Evolutionary conservation across 2,797 vertebrate species (phyloP).

Genomic region (Sarcophilus harrisii): DNA sequence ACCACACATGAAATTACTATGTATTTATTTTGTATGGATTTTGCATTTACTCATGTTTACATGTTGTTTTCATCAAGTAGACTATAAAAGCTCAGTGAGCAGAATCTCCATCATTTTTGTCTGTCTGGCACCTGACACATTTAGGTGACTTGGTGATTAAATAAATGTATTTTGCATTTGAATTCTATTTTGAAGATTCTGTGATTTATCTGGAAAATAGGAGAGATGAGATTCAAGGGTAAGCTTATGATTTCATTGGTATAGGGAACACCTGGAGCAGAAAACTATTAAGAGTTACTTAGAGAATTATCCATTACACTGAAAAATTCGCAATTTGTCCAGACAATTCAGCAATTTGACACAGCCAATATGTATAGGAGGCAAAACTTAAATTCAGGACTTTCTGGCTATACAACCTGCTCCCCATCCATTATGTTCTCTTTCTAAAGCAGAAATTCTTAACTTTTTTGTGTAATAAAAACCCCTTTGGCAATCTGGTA

Average conservation of each 20-base stretch:
- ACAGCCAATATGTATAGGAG: neutral
- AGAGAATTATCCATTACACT: neutral
- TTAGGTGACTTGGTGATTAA: neutral
- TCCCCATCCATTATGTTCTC: neutral
- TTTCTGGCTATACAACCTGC: neutral
- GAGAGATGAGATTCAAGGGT: neutral
- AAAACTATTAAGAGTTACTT: neutral
- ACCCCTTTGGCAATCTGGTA: neutral
- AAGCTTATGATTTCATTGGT: neutral
- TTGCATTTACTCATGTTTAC: neutral
- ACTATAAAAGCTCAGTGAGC: neutral
- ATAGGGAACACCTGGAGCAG: neutral
- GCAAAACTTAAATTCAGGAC: neutral
- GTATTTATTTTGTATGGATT: neutral
- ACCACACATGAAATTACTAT: neutral
- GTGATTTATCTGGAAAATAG: neutral
- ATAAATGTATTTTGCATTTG: neutral
- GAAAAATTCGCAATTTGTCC: neutral
- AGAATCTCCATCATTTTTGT: neutral
- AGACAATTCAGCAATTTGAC: too few relatives aligned
- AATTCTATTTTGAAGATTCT: neutral
- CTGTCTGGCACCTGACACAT: neutral
- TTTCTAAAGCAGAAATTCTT: neutral
- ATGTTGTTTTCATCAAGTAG: neutral
- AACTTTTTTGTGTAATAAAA: neutral